Evolutionary conservation across 23 tunicate genomes (phyloP).

Genomic region (Oikopleura albicans): DNA sequence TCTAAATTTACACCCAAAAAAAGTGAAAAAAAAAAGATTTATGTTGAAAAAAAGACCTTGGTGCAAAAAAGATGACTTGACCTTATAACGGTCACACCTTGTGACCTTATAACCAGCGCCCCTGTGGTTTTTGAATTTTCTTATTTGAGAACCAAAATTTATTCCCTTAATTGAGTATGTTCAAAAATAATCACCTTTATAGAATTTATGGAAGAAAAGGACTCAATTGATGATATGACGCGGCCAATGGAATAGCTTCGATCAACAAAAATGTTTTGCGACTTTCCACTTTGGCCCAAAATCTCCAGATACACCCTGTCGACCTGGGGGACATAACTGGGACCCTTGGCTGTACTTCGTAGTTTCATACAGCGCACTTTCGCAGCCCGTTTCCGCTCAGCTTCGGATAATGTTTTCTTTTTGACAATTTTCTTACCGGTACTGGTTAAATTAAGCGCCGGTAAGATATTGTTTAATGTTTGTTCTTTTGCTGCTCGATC

Average conservation of each 20-base stretch:
- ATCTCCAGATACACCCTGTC: not conserved
- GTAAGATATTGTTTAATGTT: too few relatives aligned
- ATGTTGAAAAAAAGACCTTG: too few relatives aligned
- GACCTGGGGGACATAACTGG: not conserved
- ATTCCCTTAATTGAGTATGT: too few relatives aligned
- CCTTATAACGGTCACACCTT: too few relatives aligned
- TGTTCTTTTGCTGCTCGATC: not conserved
- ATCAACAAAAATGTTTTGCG: not conserved
- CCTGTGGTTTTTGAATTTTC: too few relatives aligned
- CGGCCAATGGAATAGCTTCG: not conserved
- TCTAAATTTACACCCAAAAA: too few relatives aligned
- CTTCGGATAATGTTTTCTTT: not conserved
- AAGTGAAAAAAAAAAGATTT: too few relatives aligned
- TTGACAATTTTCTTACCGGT: not conserved
- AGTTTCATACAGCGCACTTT: constrained; percentile 6
- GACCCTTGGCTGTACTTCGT: not conserved
- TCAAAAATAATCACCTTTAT: too few relatives aligned
- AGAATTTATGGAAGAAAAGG: not conserved
- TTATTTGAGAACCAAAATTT: too few relatives aligned
- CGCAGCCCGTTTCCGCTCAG: not conserved
- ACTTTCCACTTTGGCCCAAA: not conserved
- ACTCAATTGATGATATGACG: not conserved
- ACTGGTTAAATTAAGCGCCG: not conserved
- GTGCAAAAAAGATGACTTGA: too few relatives aligned
- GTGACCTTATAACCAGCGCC: too few relatives aligned